Evolutionary conservation across 2,113 vertebrate species (phyloP).

Genomic region (Odontesthes bonariensis): DNA sequence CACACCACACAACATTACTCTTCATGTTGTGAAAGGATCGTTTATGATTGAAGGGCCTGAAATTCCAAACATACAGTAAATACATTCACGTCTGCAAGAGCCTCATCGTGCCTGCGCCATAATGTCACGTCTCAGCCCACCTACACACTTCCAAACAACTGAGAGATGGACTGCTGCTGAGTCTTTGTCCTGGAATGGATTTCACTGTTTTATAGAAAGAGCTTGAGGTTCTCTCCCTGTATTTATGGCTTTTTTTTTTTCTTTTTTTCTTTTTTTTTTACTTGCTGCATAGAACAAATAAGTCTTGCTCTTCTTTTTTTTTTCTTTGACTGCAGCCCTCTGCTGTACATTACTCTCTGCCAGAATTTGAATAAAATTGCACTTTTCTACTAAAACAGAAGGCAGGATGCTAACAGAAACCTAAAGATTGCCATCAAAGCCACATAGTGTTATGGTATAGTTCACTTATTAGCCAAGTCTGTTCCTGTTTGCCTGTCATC

Average conservation of each 20-base stretch:
- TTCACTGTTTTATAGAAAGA: conserved; percentile 46
- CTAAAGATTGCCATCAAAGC: background rate
- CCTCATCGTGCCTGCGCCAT: conserved; percentile 40
- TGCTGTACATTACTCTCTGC: conserved; percentile 38
- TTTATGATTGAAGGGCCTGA: conserved; percentile 33
- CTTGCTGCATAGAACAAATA: conserved; percentile 46
- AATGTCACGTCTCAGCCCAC: conserved; percentile 23
- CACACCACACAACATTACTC: background rate
- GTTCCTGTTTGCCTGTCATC: background rate
- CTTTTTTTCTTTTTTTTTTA: conserved; percentile 18
- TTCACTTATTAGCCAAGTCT: conserved; percentile 11
- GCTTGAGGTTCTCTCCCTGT: conserved; percentile 40
- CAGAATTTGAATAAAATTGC: conserved; percentile 14
- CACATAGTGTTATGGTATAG: background rate
- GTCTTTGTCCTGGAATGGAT: conserved; percentile 38
- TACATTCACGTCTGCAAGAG: conserved; percentile 21
- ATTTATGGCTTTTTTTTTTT: conserved; percentile 51
- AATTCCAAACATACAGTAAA: conserved; percentile 13
- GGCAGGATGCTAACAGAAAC: conserved; percentile 7
- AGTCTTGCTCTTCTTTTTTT: background rate
- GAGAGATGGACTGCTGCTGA: conserved; percentile 43
- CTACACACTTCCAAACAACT: conserved; percentile 6
- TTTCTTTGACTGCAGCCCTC: conserved; percentile 26
- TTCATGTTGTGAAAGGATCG: conserved; percentile 17
- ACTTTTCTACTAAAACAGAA: conserved; percentile 25